phyloP scores from a whole-genome alignment of 2,888 invertebrate genomes.

The Nomada goodeniana region DNA sequence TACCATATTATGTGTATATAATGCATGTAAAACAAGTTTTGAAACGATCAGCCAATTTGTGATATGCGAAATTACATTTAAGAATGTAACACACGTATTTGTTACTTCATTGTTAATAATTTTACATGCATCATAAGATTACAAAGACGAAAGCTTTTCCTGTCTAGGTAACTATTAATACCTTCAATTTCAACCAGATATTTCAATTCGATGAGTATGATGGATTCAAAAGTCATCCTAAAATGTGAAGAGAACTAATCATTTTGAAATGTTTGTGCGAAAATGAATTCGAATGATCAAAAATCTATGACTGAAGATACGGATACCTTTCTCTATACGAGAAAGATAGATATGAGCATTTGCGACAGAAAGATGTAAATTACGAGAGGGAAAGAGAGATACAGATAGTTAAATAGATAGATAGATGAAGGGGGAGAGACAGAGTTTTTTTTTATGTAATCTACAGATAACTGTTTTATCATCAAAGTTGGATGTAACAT shows the following conservation, averaged over 20 bases:
- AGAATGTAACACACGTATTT: not conserved
- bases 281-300: constrained; percentile 46
- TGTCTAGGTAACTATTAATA: constrained; percentile 66
- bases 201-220: constrained; percentile 61
- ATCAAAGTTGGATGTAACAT: constrained; percentile 65
- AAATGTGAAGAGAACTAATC: constrained; percentile 49
- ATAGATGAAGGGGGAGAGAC: constrained; percentile 44
- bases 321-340: constrained; percentile 52
- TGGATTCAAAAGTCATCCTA: constrained; percentile 58
- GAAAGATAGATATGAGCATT: constrained; percentile 54
- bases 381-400: constrained; percentile 62
- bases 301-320: constrained; percentile 49
- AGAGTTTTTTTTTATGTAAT: constrained; percentile 67
- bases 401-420: constrained; percentile 44
- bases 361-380: constrained; percentile 58
- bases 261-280: constrained; percentile 50
- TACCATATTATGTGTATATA: constrained; percentile 69
- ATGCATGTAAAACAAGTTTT: constrained; percentile 73
- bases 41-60: constrained; percentile 54
- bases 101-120: not conserved
- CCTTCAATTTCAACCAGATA: constrained; percentile 65
- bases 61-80: constrained; percentile 9
- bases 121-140: constrained; percentile 54
- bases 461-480: constrained; percentile 69
- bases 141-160: constrained; percentile 64